Percentiles rank a stretch among this genome's conserved stretches.
These are phyloP conservation scores for Dendronephthya gigantea DNA, from an alignment of 64 coral and sea anemone genomes.

Conservation along the genomic window DNA sequence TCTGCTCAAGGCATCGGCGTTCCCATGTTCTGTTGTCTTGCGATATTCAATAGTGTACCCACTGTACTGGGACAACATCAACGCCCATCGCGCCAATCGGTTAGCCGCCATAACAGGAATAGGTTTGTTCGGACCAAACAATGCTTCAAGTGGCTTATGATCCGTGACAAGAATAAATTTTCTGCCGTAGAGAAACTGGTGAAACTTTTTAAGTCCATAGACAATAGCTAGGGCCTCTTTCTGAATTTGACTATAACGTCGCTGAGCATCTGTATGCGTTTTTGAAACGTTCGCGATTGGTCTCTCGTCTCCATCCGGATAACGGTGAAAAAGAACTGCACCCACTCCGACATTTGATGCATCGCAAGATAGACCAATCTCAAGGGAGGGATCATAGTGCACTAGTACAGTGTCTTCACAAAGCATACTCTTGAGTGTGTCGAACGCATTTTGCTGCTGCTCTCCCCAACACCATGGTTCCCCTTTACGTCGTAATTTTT, in stretches of 20 bases:
- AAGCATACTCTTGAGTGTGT: slow-evolving; percentile 18
- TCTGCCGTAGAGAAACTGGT: slow-evolving; percentile 24
- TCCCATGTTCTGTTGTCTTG: slow-evolving; percentile 7
- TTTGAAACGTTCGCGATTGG: too few species aligned
- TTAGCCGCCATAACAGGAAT: background rate
- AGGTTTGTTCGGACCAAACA: slow-evolving; percentile 2
- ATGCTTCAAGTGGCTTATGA: background rate
- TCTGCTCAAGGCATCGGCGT: too few species aligned
- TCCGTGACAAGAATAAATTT: slow-evolving; percentile 9
- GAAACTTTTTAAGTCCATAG: slow-evolving; percentile 27
- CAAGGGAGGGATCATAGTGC: background rate
- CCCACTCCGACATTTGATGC: background rate
- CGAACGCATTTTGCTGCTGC: slow-evolving; percentile 11
- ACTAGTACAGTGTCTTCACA: slow-evolving; percentile 8
- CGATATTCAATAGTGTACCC: slow-evolving; percentile 29
- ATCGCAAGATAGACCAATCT: slow-evolving; percentile 14
- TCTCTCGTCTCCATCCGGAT: too few species aligned
- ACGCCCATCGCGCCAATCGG: background rate
- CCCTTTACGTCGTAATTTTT: background rate
- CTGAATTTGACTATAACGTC: slow-evolving; percentile 8
- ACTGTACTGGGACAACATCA: background rate
- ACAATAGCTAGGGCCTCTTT: slow-evolving; percentile 36
- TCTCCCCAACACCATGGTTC: background rate
- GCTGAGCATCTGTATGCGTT: too few species aligned
- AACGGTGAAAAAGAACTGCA: too few species aligned